Percentiles rank a stretch among this genome's conserved stretches.
Evolutionary conservation across 2,888 invertebrate genomes (phyloP).

Genomic region (Oligia latruncula): DNA sequence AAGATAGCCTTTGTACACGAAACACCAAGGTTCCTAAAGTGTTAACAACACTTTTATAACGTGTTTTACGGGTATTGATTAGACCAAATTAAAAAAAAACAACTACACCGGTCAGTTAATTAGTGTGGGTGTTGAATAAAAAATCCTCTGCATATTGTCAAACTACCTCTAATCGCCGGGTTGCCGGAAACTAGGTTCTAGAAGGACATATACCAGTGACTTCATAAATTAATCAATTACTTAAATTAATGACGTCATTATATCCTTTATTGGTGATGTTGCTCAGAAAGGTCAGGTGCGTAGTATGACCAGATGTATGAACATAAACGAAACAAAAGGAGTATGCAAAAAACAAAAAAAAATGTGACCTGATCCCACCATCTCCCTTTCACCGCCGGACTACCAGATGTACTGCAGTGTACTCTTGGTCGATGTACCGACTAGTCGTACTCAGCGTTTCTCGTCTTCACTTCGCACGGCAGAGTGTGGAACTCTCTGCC

Average conservation of each 20-base stretch:
- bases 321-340: too few species aligned
- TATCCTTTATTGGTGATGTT: background rate
- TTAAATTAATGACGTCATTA: too few species aligned
- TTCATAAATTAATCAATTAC: too few species aligned
- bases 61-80: background rate
- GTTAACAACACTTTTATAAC: conserved; percentile 5
- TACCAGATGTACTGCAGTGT: too few species aligned
- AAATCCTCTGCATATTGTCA: background rate
- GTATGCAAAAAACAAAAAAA: too few species aligned
- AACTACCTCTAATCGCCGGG: background rate
- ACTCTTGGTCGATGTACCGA: too few species aligned
- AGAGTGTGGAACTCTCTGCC: too few species aligned
- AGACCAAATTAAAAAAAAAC: background rate
- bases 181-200: background rate
- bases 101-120: background rate
- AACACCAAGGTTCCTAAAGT: background rate
- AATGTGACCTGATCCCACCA: too few species aligned
- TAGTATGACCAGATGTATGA: background rate
- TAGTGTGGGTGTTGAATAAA: background rate
- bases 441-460: too few species aligned
- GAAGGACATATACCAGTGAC: background rate
- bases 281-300: background rate
- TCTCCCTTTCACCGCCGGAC: too few species aligned
- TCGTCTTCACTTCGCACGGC: too few species aligned
- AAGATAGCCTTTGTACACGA: conserved; percentile 29